Conservation (phyloP, 2,888 invertebrate species). For the Melikaiella ostensackeni region DNA sequence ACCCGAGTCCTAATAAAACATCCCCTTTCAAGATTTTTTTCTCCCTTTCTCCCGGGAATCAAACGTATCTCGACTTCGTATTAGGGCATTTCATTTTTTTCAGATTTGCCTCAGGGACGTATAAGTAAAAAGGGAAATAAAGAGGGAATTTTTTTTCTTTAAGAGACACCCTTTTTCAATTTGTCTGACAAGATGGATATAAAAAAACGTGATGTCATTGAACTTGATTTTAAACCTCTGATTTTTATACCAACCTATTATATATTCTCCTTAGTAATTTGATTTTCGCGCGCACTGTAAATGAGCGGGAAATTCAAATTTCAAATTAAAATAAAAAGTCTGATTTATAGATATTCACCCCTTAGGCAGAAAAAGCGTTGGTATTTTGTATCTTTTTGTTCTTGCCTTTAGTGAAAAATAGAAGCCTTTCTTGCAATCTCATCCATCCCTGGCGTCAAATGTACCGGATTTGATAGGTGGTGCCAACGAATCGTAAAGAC, state of each 20-base stretch:
- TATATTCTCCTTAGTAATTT: too few relatives aligned
- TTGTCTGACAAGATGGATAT: too few relatives aligned
- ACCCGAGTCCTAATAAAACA: neutral
- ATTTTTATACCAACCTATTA: too few relatives aligned
- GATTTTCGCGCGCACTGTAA: too few relatives aligned
- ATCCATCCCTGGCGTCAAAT: neutral
- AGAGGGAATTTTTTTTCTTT: neutral
- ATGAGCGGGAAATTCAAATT: too few relatives aligned
- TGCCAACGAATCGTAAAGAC: neutral
- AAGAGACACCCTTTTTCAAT: neutral
- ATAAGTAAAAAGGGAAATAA: neutral
- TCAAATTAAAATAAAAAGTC: too few relatives aligned
- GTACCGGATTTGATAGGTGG: neutral
- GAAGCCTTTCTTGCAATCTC: neutral
- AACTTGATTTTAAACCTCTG: too few relatives aligned
- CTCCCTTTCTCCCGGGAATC: neutral
- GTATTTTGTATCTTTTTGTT: neutral
- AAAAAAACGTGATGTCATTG: too few relatives aligned
- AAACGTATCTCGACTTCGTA: neutral
- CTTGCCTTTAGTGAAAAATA: neutral
- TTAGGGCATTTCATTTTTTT: neutral
- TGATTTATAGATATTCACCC: too few relatives aligned
- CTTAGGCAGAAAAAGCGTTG: neutral
- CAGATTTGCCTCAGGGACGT: neutral
- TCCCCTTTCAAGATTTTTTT: neutral